Percentiles rank a stretch among this genome's conserved stretches.
Conservation (phyloP, 2,797 vertebrate species). For the Leptatherina wallacei region DNA sequence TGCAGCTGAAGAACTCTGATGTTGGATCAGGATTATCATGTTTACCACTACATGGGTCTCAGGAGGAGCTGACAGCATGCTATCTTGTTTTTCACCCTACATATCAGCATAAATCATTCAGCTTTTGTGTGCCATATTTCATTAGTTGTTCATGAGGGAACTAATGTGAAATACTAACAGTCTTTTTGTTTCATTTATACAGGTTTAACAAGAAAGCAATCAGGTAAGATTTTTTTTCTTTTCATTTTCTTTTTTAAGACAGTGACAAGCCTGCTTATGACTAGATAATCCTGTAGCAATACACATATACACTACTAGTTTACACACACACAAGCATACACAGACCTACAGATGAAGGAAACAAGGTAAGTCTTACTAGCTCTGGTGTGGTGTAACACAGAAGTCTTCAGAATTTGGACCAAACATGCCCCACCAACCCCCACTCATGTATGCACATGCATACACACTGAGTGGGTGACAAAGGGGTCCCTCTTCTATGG, state of each 20-base stretch:
- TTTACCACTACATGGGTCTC: constrained; percentile 61
- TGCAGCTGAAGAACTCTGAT: constrained; percentile 66
- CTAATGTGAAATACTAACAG: constrained; percentile 34
- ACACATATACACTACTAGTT: constrained; percentile 14
- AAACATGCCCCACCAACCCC: constrained; percentile 50
- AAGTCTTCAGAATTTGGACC: constrained; percentile 70
- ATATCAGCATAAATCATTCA: constrained; percentile 10
- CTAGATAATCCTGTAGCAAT: constrained; percentile 18
- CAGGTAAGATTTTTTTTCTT: constrained; percentile 83
- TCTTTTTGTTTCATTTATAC: constrained; percentile 68
- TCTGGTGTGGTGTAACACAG: constrained; percentile 63
- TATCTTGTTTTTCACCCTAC: constrained; percentile 49
- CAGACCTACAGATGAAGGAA: constrained; percentile 48
- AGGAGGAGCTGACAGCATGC: constrained; percentile 33
- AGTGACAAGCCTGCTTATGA: constrained; percentile 6
- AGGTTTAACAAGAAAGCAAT: constrained; percentile 98
- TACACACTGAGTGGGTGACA: constrained; percentile 66
- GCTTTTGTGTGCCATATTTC: constrained; percentile 22
- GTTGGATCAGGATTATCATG: constrained; percentile 77
- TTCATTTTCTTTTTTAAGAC: constrained; percentile 10
- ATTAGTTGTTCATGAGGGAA: background rate
- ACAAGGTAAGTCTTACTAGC: constrained; percentile 51
- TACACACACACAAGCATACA: constrained; percentile 16
- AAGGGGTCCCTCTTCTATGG: constrained; percentile 80
- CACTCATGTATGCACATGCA: constrained; percentile 47